These are phyloP conservation scores for Novumbra hubbsi DNA, from an alignment of 2,797 vertebrate species.

Conservation along the genomic window DNA sequence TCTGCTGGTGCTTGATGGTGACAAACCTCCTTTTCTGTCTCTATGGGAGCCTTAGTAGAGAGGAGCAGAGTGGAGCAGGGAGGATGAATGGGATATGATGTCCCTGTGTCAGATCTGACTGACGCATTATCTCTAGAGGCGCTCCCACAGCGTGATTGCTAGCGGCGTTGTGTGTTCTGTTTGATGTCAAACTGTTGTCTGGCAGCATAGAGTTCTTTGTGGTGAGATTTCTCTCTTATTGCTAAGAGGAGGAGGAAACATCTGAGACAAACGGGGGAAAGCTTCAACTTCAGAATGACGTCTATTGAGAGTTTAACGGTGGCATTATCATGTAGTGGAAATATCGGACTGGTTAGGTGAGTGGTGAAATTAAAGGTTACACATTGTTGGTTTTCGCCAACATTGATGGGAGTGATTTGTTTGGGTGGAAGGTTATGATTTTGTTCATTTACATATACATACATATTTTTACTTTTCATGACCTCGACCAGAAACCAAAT, in stretches of 20 bases:
- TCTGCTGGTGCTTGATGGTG: slow-evolving; percentile 2
- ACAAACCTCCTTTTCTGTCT: slow-evolving; percentile 32
- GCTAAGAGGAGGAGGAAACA: slow-evolving; percentile 4
- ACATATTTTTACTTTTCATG: slow-evolving; percentile 2
- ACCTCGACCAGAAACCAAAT: slow-evolving; percentile 25
- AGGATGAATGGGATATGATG: slow-evolving; percentile 42
- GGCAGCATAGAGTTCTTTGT: slow-evolving; percentile 14
- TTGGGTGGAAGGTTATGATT: background rate
- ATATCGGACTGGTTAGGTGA: background rate
- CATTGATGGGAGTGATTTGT: background rate
- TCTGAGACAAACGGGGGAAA: background rate
- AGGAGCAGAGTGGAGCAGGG: background rate
- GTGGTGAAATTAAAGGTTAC: background rate
- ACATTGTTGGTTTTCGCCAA: background rate
- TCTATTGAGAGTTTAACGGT: background rate
- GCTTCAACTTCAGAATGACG: background rate
- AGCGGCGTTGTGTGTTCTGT: slow-evolving; percentile 35
- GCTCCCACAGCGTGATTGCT: slow-evolving; percentile 34
- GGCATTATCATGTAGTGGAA: background rate
- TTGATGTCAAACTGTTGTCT: slow-evolving; percentile 46
- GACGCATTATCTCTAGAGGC: slow-evolving; percentile 35
- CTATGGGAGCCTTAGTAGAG: slow-evolving; percentile 7
- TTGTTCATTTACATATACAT: slow-evolving; percentile 13
- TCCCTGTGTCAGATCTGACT: slow-evolving; percentile 41
- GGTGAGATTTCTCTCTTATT: slow-evolving; percentile 18